Evolutionary conservation across 2,888 invertebrate species (phyloP), one percentile per base, ranked within the genome.

Genomic region (Himalopsyche anomala): DNA sequence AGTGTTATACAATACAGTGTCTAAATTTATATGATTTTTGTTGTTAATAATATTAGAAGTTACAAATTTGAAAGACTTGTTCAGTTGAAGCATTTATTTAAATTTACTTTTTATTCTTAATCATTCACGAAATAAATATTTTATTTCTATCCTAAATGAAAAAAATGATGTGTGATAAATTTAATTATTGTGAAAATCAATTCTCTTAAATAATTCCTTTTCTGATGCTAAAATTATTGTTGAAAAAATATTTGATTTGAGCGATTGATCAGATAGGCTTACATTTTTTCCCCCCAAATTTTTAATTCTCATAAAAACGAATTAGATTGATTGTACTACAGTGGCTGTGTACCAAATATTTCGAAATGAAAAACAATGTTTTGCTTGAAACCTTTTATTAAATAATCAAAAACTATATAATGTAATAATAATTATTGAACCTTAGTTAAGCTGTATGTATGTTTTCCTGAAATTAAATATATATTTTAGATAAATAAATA

Each of bases 401-500:
- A 74, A 19, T 9, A 19, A 62, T 74, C 38, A 74, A 28, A 15
- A 74, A 38, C 19, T 36, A 38, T 15, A 51, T 51, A 74, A 28
- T 19, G 9, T 62, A 62, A n/a, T 62, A 19, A 36, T 74, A 38
- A 36, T 51, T 51, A 51, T 36, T 74, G 38, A 36, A 74, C 28
- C 74, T 6, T 74, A 74, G 28, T 28, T 69, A 69, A 38, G 74
- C 9, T 74, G 74, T 74, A 62, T 62, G 62, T 62, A 74, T 74
- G 74, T 74, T 74, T 74, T 74, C 38, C 74, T 74, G 74, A 74
- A 74, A 38, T 74, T 74, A 36, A 74, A 74, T 74, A 74, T 74
- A 74, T 74, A 74, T 74, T 74, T 74, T 74, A 74, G 74, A 74
- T 74, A 74, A 74, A 74, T 74, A 74, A 74, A 74, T 36, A 74